Evolutionary conservation across 2,113 vertebrate species (phyloP), one percentile per base, ranked within the genome.

Genomic region (Alces alces): DNA sequence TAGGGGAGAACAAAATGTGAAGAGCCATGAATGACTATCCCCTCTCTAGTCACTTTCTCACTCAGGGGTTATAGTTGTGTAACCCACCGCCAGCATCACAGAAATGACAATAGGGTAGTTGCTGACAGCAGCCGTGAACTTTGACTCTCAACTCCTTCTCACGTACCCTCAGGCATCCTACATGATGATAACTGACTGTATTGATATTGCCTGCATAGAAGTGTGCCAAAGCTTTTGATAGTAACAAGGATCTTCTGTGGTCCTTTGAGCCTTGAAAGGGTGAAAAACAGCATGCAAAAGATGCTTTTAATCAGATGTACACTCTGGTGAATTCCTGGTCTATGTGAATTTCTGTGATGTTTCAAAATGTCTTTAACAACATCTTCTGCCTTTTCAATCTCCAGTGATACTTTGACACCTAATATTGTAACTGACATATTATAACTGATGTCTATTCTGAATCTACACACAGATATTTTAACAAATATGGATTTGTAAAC

Each of bases 381-480:
- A 33, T 60, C 58, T 83, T 66, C 50, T 21, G 25, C 21, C 50
- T 88, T 58, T 94, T 79, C 2, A 10, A 61, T 80, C 57, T 76
- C 27, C 13, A 27, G 60, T 36, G 45, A 90, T 86, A 86, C 21
- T 64, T 80, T 89, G 25, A 89, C n/a, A 80, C 11, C 54, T 85
- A 19, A 90, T 66, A 10, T 0, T 89, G 4, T 28, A 90, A 96
- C 45, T 83, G 11, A 70, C 36, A 58, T 52, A 82, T 39, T 11
- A 97, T 50, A 87, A 33, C 4, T 27, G 66, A 87, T 73, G 70
- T 79, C 70, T 85, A 45, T 79, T 80, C 52, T 70, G 45, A 76
- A 93, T 47, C 19, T 57, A 21, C 6, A 61, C 15, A 95, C 6
- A 82, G 52, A 66, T 84, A 60, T 82, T 89, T 95, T 47, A 43